Conservation (phyloP, 2,888 invertebrate genomes). For the Callimorpha dominula region DNA sequence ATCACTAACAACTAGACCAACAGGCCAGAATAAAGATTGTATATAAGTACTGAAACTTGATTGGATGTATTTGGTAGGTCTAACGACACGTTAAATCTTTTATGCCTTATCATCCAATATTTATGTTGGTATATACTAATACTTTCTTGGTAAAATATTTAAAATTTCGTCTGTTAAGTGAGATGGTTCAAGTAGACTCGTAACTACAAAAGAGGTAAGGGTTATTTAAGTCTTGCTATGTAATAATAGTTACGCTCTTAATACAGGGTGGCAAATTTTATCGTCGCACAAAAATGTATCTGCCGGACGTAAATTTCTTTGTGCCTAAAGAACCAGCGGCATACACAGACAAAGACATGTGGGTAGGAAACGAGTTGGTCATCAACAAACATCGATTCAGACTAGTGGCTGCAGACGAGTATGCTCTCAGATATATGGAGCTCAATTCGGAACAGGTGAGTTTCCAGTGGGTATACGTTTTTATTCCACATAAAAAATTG, state of each 20-base stretch:
- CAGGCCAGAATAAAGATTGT: too few species aligned
- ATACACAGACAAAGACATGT: constrained; percentile 93
- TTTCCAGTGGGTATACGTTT: not conserved
- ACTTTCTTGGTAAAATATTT: too few species aligned
- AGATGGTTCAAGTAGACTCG: too few species aligned
- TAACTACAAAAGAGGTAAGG: too few species aligned
- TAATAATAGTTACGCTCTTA: not conserved
- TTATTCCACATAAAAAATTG: not conserved
- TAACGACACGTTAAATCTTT: too few species aligned
- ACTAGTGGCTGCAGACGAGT: constrained; percentile 94
- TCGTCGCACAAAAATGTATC: constrained; percentile 89
- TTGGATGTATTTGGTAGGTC: not conserved
- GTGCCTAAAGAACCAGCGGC: constrained; percentile 90
- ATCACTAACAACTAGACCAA: too few species aligned
- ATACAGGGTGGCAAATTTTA: constrained; percentile 88
- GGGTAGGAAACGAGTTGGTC: constrained; percentile 92
- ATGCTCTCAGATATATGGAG: constrained; percentile 95
- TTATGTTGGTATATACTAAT: too few species aligned
- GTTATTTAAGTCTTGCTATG: not conserved
- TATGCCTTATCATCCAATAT: too few species aligned
- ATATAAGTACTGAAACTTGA: not conserved
- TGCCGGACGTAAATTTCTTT: constrained; percentile 91
- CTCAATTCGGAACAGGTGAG: constrained; percentile 90
- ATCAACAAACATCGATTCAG: constrained; percentile 93
- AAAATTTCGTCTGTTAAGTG: too few species aligned